Evolutionary conservation across 2,113 vertebrate genomes (phyloP).

Genomic region (Grantiella picta): DNA sequence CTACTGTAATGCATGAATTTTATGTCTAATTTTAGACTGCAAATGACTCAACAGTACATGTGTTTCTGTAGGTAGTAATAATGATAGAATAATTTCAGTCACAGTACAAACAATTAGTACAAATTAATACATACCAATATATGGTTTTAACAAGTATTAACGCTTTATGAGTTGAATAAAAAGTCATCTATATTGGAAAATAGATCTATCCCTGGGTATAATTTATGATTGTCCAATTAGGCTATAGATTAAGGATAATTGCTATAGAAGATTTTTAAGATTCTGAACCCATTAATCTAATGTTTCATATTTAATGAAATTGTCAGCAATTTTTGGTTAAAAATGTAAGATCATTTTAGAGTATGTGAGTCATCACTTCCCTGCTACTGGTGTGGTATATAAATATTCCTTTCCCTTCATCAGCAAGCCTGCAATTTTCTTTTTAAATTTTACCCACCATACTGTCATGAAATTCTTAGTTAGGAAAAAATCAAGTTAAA

Average conservation of each 20-base stretch:
- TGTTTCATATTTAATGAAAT: conserved; percentile 43
- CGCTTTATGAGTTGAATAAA: not conserved
- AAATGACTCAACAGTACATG: not conserved
- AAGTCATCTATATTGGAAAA: not conserved
- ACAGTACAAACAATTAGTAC: not conserved
- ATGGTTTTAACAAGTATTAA: not conserved
- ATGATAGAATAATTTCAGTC: not conserved
- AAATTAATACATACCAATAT: not conserved
- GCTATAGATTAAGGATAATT: conserved; percentile 3
- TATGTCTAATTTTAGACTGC: not conserved
- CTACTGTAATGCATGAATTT: not conserved
- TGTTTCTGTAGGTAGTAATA: not conserved
- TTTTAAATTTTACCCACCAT: not conserved
- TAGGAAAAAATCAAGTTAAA: not conserved
- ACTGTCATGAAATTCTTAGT: not conserved
- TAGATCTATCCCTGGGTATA: not conserved
- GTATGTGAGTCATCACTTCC: not conserved
- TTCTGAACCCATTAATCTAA: not conserved
- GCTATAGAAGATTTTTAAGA: not conserved
- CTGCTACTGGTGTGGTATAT: not conserved
- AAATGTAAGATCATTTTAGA: conserved; percentile 1
- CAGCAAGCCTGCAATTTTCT: not conserved
- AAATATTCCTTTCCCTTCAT: not conserved
- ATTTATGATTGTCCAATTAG: not conserved
- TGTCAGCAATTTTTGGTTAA: conserved; percentile 7